Evolutionary conservation across 2,888 invertebrate species (phyloP).

Genomic region (Sinopyrophorus schimmeli): DNA sequence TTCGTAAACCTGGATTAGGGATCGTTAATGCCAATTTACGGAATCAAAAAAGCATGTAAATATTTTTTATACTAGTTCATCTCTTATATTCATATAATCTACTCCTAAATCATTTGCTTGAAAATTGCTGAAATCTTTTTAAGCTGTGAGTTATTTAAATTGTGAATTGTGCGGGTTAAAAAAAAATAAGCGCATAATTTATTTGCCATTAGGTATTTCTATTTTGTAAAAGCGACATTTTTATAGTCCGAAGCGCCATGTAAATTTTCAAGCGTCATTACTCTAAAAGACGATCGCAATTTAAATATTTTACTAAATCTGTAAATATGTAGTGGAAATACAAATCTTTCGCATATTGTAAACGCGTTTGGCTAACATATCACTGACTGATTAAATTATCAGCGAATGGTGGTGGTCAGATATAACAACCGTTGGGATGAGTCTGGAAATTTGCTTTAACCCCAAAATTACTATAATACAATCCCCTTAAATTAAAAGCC

Average conservation of each 20-base stretch:
- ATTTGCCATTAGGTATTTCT: conserved; percentile 9
- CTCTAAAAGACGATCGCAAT: conserved; percentile 13
- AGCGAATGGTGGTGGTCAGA: conserved; percentile 23
- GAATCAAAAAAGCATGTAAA: no score
- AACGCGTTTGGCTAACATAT: background rate
- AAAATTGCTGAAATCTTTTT: no score
- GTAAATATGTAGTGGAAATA: conserved; percentile 1
- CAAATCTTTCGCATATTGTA: background rate
- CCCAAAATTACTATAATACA: conserved; percentile 27
- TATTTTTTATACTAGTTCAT: no score
- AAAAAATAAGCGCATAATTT: conserved; percentile 16
- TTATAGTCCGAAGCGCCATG: conserved; percentile 18
- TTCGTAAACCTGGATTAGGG: no score
- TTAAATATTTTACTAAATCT: conserved; percentile 11
- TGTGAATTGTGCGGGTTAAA: no score
- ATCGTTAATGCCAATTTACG: no score
- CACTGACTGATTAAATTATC: conserved; percentile 22
- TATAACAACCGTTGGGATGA: conserved; percentile 22
- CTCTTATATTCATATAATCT: no score
- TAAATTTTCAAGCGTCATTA: conserved; percentile 15
- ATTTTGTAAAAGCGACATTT: conserved; percentile 22
- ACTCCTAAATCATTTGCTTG: no score
- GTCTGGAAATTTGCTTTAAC: conserved; percentile 20
- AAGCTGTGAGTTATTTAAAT: no score
- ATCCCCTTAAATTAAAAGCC: conserved; percentile 27